These are phyloP conservation scores for Fundulus diaphanus DNA, from an alignment of 2,797 vertebrate genomes.

Conservation along the genomic window DNA sequence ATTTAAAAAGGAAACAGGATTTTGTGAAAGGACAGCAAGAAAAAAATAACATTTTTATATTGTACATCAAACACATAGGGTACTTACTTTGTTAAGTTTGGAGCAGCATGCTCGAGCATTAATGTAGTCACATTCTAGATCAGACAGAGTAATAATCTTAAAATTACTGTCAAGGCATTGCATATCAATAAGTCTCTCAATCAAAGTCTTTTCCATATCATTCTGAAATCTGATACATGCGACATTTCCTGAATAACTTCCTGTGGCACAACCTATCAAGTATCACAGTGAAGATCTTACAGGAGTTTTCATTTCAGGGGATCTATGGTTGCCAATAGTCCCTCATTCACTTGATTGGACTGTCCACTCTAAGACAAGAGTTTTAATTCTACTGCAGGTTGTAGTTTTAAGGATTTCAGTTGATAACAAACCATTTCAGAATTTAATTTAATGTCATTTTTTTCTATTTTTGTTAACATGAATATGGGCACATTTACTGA, in stretches of 20 bases:
- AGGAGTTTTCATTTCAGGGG: not conserved
- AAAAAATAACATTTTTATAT: not conserved
- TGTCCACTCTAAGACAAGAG: not conserved
- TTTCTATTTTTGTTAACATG: not conserved
- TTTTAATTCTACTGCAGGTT: not conserved
- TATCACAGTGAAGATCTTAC: not conserved
- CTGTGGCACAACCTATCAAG: not conserved
- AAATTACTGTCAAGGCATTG: slow-evolving; percentile 77
- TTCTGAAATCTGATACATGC: not conserved
- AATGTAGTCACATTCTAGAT: slow-evolving; percentile 99
- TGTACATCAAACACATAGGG: not conserved
- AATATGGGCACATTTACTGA: not conserved
- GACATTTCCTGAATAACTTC: not conserved
- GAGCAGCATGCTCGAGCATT: slow-evolving; percentile 97
- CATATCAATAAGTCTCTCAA: not conserved
- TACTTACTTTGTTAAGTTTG: slow-evolving; percentile 94
- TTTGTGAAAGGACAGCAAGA: not conserved
- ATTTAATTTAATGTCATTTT: not conserved
- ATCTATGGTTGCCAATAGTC: not conserved
- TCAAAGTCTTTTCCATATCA: not conserved
- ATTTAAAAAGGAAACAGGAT: not conserved
- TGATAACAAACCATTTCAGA: not conserved
- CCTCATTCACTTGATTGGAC: no score
- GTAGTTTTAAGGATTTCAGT: not conserved
- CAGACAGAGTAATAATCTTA: slow-evolving; percentile 97